A percentile compares a stretch with the other conserved stretches of the same genome.
Conservation (phyloP, 2,888 invertebrate genomes). For the Ophioninae sp. region DNA sequence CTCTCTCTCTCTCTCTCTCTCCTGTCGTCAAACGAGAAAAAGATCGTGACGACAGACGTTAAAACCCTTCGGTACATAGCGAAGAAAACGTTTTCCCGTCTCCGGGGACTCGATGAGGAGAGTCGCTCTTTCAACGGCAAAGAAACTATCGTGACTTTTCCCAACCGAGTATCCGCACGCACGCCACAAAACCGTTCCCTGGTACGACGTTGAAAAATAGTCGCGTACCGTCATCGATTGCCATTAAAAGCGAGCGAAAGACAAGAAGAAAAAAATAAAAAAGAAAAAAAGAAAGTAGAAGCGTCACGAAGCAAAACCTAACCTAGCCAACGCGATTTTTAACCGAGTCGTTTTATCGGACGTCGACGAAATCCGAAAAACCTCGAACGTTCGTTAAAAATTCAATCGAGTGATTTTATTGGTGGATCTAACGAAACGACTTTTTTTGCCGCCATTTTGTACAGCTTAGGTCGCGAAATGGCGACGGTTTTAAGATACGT, state of each 20-base stretch:
- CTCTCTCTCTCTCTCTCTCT: not conserved
- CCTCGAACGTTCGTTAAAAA: constrained; percentile 41
- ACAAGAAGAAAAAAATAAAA: not conserved
- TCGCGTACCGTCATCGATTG: constrained; percentile 27
- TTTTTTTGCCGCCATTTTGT: too few relatives aligned
- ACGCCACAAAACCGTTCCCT: constrained; percentile 22
- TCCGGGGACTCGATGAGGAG: constrained; percentile 36
- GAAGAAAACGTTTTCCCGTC: constrained; percentile 39
- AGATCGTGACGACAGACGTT: constrained; percentile 20
- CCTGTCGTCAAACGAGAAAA: constrained; percentile 14
- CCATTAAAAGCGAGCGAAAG: not conserved
- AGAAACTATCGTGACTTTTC: constrained; percentile 49
- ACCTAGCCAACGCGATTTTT: constrained; percentile 43
- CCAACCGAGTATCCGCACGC: constrained; percentile 36
- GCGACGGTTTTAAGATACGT: too few relatives aligned
- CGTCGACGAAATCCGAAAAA: constrained; percentile 33
- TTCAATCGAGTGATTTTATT: constrained; percentile 29
- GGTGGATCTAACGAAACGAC: constrained; percentile 6
- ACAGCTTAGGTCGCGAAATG: too few relatives aligned
- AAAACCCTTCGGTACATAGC: constrained; percentile 11
- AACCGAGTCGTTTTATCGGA: constrained; percentile 48
- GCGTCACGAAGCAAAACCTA: not conserved
- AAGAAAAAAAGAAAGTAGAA: not conserved
- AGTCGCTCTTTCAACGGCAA: constrained; percentile 27
- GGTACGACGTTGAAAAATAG: constrained; percentile 18